These are phyloP conservation scores for Azemiops feae DNA, from an alignment of 2,113 vertebrate species.

Conservation along the genomic window DNA sequence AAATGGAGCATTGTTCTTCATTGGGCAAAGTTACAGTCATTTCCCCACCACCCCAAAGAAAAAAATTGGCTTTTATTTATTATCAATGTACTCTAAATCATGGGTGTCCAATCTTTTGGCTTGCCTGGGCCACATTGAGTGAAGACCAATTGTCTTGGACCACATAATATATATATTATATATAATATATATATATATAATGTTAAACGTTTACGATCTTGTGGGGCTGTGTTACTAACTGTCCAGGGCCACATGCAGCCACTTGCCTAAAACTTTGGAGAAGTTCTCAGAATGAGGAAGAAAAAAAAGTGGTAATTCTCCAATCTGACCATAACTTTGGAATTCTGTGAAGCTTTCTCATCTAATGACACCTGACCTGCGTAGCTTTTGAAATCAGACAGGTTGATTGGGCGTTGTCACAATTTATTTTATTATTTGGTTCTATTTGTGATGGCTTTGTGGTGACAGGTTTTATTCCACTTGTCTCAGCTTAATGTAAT, in stretches of 20 bases:
- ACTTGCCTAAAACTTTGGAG: background rate
- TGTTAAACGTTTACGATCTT: too few relatives aligned
- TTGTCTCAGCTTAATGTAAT: constrained; percentile 16
- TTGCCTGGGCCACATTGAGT: too few relatives aligned
- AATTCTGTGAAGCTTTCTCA: background rate
- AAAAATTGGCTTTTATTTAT: background rate
- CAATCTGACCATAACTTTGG: background rate
- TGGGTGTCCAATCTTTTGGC: too few relatives aligned
- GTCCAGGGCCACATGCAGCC: too few relatives aligned
- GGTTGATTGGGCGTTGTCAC: background rate
- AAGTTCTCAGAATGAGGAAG: background rate
- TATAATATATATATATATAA: too few relatives aligned
- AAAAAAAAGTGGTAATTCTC: background rate
- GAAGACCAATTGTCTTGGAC: too few relatives aligned
- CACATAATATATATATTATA: too few relatives aligned
- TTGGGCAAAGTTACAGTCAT: background rate
- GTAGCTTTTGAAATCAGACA: background rate
- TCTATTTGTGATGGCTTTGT: background rate
- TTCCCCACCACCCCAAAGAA: background rate
- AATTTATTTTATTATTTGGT: background rate
- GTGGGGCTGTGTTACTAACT: too few relatives aligned
- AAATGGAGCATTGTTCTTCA: background rate
- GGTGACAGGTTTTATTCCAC: background rate
- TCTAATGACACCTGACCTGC: background rate
- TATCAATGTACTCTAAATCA: too few relatives aligned